A percentile compares a stretch with the other conserved stretches of the same genome.
phyloP scores from a whole-genome alignment of 2,113 vertebrate species.

The Alaudala cheleensis region DNA sequence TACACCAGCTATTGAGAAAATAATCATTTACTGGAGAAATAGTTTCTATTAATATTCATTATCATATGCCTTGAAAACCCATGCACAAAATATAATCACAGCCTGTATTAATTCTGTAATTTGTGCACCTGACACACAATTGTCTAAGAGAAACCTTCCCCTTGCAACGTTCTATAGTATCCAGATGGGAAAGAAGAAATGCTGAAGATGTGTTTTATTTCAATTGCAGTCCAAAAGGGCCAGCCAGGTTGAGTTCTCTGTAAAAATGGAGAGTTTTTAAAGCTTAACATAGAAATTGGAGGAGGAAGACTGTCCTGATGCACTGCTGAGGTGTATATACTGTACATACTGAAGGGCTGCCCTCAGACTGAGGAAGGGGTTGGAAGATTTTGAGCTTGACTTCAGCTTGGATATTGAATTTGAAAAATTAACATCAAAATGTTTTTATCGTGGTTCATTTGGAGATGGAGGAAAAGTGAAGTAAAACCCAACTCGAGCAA shows the following conservation, averaged over 20 bases:
- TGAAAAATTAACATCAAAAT: background rate
- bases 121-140: background rate
- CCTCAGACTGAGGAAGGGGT: background rate
- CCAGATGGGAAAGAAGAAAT: background rate
- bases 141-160: background rate
- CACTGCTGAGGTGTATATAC: background rate
- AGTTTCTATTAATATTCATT: conserved; percentile 48
- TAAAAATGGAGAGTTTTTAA: background rate
- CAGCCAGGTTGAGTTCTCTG: background rate
- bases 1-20: conserved; percentile 37
- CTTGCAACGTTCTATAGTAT: background rate
- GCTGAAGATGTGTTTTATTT: background rate
- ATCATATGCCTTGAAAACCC: conserved; percentile 26
- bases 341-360: background rate
- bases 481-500: background rate
- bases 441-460: background rate
- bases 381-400: background rate
- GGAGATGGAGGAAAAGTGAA: background rate
- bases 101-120: background rate
- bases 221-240: background rate
- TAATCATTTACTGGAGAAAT: background rate
- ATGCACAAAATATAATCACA: background rate
- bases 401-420: background rate
- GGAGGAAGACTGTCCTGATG: background rate
- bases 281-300: background rate